Evolutionary conservation across 2,113 vertebrate species (phyloP).

Genomic region (Panthera uncia): DNA sequence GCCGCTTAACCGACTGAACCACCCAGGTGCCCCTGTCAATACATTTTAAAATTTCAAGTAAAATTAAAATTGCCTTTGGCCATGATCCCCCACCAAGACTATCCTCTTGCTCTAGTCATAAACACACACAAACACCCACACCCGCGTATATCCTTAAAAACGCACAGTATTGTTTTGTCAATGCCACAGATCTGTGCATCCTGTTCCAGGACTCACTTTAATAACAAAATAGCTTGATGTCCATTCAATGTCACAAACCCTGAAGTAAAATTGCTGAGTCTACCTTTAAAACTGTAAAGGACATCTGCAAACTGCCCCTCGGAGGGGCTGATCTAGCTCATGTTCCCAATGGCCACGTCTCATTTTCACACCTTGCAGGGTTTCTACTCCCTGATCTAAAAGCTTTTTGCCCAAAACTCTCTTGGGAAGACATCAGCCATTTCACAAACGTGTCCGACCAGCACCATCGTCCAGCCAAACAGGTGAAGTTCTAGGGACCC

Average conservation of each 20-base stretch:
- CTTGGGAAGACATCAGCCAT: neutral
- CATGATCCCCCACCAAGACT: too few relatives aligned
- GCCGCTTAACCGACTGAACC: too few relatives aligned
- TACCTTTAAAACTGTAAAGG: neutral
- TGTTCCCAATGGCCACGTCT: neutral
- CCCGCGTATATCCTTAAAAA: neutral
- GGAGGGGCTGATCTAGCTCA: neutral
- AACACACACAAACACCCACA: neutral
- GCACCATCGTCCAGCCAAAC: neutral
- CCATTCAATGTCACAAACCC: neutral
- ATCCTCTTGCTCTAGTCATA: neutral
- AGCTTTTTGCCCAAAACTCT: neutral
- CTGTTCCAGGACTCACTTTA: neutral
- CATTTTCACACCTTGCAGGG: fast-evolving
- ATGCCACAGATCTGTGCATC: neutral
- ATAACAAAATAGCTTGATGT: neutral
- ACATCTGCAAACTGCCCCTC: neutral
- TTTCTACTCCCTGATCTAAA: neutral
- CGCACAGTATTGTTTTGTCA: neutral
- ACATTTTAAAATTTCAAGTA: neutral
- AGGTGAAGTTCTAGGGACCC: neutral
- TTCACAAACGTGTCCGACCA: fast-evolving
- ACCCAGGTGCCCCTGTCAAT: neutral
- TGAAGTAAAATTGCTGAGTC: neutral
- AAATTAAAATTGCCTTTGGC: neutral